Evolutionary conservation across 2,113 vertebrate species (phyloP), one percentile per base, ranked within the genome.

Genomic region (Heptranchias perlo): DNA sequence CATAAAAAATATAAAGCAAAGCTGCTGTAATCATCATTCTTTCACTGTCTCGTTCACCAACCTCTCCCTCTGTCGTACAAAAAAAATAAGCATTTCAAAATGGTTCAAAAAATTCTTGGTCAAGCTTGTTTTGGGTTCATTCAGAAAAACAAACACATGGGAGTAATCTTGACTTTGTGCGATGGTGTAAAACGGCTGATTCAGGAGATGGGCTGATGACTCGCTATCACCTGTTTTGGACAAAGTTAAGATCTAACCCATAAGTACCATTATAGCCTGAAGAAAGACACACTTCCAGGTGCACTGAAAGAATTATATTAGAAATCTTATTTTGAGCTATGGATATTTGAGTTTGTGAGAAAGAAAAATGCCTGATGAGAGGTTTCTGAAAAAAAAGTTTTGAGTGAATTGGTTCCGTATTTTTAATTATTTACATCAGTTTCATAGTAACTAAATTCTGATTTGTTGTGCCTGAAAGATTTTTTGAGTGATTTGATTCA

Each of bases 401-500:
- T 73, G 69, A 82, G 18, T 2, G 78, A 82, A 44, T 82, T 82
- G 39, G 31, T 31, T 47, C 39, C 4, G 13, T 13, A 44, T 47
- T 82, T 82, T 21, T 7, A 18, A 44, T 23, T 87, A 28, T 54
- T 82, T 52, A 44, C 18, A 84, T 18, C 78, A 52, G 11, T 23
- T 54, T 89, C 49, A 13, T 1, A 54, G 28, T 89, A 89, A 31
- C 86, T 89, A 28, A 52, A 52, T 89, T 54, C 78, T 47, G 39
- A 6, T 47, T 82, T 47, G 39, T 82, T 69, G 78, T 82, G 39
- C n/a, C 3, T 82, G 39, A 82, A 44, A 82, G 86, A 54, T 25
- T 89, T 89, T 52, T 52, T 87, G 76, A 82, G 78, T 47, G n/a
- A 82, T 47, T 47, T 47, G 86, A 89, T 89, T 89, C 49, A 89